phyloP scores from a whole-genome alignment of 2,113 vertebrate genomes.

The Ondatra zibethicus region DNA sequence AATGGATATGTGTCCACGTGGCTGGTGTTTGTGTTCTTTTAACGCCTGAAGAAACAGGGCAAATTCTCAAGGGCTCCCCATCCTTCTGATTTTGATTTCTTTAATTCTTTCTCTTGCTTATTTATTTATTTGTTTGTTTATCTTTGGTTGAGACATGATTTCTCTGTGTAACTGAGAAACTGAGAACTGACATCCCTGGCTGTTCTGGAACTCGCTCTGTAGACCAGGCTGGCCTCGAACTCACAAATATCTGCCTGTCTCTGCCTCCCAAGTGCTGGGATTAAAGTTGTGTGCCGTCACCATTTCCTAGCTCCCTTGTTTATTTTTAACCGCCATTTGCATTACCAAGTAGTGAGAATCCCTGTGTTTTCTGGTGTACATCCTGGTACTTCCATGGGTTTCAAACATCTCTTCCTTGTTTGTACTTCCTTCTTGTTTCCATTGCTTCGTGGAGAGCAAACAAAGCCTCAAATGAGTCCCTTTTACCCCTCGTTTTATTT shows the following conservation, averaged over 20 bases:
- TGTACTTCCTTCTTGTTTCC: not conserved
- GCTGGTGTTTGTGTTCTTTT: too few species aligned
- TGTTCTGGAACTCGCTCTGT: too few species aligned
- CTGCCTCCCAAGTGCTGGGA: too few species aligned
- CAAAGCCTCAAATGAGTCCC: not conserved
- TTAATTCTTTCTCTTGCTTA: not conserved
- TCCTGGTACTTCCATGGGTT: not conserved
- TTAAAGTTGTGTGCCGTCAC: too few species aligned
- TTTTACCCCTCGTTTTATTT: not conserved
- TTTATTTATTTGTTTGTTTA: too few species aligned
- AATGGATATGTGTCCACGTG: rapidly evolving
- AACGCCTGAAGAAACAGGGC: not conserved
- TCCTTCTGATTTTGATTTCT: not conserved
- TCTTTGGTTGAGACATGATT: too few species aligned
- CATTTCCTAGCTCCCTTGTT: too few species aligned
- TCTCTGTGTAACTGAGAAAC: too few species aligned
- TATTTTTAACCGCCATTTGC: too few species aligned
- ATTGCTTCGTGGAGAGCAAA: not conserved
- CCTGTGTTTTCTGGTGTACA: not conserved
- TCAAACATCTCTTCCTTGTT: not conserved
- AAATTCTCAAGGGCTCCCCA: not conserved
- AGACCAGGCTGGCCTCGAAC: too few species aligned
- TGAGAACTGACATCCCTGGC: too few species aligned
- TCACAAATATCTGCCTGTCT: too few species aligned
- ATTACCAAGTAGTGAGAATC: not conserved